Percentiles rank a stretch among this genome's conserved stretches.
Conservation (phyloP, 2,888 invertebrate species). For the Calephelis perditalis region DNA sequence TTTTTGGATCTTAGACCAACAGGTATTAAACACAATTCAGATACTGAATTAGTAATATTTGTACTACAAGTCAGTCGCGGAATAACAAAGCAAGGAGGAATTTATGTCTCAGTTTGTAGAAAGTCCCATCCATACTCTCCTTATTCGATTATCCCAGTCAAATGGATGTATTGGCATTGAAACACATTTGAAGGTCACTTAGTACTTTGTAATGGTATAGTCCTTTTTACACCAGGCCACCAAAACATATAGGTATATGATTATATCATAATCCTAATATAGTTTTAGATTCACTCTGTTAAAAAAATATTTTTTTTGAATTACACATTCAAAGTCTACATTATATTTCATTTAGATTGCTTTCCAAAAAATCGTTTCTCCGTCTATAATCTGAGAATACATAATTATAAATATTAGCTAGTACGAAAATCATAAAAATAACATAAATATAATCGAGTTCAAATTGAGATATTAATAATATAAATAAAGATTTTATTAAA, state of each 20-base stretch:
- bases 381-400: conserved; percentile 1
- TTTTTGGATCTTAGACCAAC: no score
- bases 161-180: no score
- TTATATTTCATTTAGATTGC: background rate
- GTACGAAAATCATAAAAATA: background rate
- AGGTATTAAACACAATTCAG: no score
- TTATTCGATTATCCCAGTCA: no score
- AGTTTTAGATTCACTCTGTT: conserved; percentile 3
- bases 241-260: conserved; percentile 18
- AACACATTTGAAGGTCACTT: no score
- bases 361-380: conserved; percentile 1
- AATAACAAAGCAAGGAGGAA: no score
- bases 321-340: conserved; percentile 1
- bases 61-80: no score
- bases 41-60: no score
- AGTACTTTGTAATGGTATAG: no score
- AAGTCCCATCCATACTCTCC: no score
- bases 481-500: background rate
- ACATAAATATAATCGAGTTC: background rate
- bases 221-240: no score
- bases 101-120: no score
- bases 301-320: conserved; percentile 4
- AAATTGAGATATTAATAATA: conserved; percentile 1
- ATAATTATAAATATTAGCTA: background rate
- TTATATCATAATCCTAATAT: conserved; percentile 19